Base-by-base conservation (phyloP, 37 sponge, comb jelly and placozoan genomes). In the Bolinopsis microptera region DNA sequence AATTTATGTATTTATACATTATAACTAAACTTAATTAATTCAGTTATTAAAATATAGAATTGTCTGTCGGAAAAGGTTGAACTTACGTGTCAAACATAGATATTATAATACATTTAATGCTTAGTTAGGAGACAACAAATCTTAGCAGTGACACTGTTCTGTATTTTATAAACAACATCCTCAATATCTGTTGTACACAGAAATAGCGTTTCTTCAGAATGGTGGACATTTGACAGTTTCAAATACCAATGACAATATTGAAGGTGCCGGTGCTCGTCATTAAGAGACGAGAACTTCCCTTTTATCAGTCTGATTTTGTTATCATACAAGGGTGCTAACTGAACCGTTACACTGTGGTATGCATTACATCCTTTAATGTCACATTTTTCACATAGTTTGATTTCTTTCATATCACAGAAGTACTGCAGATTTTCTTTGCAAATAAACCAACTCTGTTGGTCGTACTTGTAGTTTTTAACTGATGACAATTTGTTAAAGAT, bases 271-370 rank as follows among this genome's bases (percentile, higher is more conserved):
- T 77, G 80, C 80, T 77, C 80, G 9, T 35, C 33, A 32, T 77
- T 35, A 77, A 32, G 35, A 21, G 13, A 1, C 34, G 33, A 36
- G 1, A 32, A 33, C 35, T 77, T 77, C 35, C 33, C 80, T 35
- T 34, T 77, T 9, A 77, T 35, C 36, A 77, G 36, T 77, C 80
- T 31, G 80, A 77, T 77, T 32, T 77, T 77, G 80, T 77, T 77
- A 32, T 77, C 80, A 77, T 34, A 77, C 35, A 77, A 1, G 2
- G 80, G 80, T 32, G 28, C 80, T 1, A 77, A 36, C 33, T 35
- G 34, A 18, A 77, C 32, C 1, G 18, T 35, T 36, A 77, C 80
- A 77, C 80, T 77, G 80, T 77, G 80, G 21, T 34, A 77, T 22
- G 80, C 16, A 48, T 48, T 48, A 36, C 80, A 77, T 31, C 80